Percentiles rank a stretch among this genome's conserved stretches.
Conservation (phyloP, 2,113 vertebrate genomes). For the Typhlomys cinereus region DNA sequence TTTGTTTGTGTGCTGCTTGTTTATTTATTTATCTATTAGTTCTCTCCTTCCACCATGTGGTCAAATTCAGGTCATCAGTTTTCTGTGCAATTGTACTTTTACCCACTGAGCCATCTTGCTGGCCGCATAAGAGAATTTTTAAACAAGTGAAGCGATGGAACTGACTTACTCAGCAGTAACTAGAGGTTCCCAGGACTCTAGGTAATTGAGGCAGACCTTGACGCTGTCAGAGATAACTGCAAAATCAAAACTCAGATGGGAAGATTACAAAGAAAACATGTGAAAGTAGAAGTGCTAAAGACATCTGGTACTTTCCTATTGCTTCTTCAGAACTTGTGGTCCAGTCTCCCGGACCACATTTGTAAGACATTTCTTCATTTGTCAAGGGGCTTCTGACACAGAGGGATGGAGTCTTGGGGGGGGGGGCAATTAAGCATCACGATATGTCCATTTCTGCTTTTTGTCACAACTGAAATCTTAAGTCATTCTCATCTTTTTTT, state of each 20-base stretch:
- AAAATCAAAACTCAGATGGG: neutral
- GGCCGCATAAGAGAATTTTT: too few species aligned
- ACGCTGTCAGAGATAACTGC: neutral
- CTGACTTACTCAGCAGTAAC: neutral
- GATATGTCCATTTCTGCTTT: neutral
- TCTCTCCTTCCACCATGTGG: too few species aligned
- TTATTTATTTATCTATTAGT: too few species aligned
- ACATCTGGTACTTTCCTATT: neutral
- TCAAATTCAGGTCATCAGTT: too few species aligned
- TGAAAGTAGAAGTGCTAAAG: constrained; percentile 39
- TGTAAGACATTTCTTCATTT: neutral
- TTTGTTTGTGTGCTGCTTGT: too few species aligned
- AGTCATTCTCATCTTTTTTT: neutral
- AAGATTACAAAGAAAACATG: neutral
- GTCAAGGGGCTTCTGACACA: neutral
- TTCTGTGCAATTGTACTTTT: too few species aligned
- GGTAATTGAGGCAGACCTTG: neutral
- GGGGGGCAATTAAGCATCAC: neutral
- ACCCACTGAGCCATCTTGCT: too few species aligned
- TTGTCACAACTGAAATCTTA: neutral
- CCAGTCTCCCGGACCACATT: neutral
- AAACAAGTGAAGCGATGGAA: neutral
- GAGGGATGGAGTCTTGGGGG: neutral
- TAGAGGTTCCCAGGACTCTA: neutral
- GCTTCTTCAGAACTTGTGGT: neutral